Base-by-base conservation (phyloP, 2,797 vertebrate species). In the Aulostomus chinensis region DNA sequence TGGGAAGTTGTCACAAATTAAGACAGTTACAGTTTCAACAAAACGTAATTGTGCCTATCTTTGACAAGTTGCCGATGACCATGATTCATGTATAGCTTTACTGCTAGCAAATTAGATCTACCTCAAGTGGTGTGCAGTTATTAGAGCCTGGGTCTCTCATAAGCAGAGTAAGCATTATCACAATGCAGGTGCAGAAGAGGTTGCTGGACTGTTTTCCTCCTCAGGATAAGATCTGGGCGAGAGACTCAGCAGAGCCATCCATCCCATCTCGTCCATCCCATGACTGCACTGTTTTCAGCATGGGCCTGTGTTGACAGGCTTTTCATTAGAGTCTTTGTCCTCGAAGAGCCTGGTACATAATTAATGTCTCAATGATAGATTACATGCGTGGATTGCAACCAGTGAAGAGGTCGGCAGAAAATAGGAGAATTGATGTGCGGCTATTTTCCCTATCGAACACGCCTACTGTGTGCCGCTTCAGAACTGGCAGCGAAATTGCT, bases 341-440 rank as follows among this genome's bases (percentile, higher is more conserved):
- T 84, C 76, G 64, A 86, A 88, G 83, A 87, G 83, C 71, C 65
- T 65, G 52, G 71, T 73, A 82, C 84, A 81, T 91, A 91, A 92
- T 90, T 87, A 90, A 89, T 86, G 88, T 87, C 88, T 86, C 60
- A 55, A 56, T 89, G 88, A 91, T 91, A 84, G 86, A 92, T 91
- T 88, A 86, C 84, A 84, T 33, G 54, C 74, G 69, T 76, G 63
- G 77, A 54, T 81, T 81, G 76, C 67, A 78, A 87, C 84, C 85
- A 71, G 75, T 48, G 43, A 78, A 71, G 73, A 82, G 84, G 82
- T 88, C 76, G 61, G 71, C 74, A 66, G 54, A 75, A 84, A 85
- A 62, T 29, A 17, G 65, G 51, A 74, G 71, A 76, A 81, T 45
- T 65, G 73, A 88, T 80, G 76, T 56, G 1, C 21, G 51, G 72